These are phyloP conservation scores for Pedicia rivosa DNA, from an alignment of 2,888 invertebrate genomes.

Conservation along the genomic window DNA sequence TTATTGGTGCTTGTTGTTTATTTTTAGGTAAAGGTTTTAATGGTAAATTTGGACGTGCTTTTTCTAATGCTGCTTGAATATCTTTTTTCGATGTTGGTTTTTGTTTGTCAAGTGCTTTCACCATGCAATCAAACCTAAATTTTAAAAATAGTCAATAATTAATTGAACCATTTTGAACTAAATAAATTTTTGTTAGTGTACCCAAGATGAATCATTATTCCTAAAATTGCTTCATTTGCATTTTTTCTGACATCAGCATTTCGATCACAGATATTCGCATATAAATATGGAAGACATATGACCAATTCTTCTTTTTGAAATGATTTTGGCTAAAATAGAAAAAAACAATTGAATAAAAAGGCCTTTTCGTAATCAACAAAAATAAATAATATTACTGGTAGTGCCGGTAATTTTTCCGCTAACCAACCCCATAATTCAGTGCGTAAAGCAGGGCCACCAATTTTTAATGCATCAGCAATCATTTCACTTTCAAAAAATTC, in stretches of 20 bases:
- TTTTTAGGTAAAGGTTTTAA: constrained; percentile 57
- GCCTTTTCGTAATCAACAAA: background rate
- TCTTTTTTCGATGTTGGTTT: constrained; percentile 60
- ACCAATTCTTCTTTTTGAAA: constrained; percentile 69
- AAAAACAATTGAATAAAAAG: background rate
- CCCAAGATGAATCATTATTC: constrained; percentile 85
- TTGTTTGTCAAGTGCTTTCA: constrained; percentile 29
- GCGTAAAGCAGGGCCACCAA: constrained; percentile 68
- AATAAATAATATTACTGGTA: constrained; percentile 27
- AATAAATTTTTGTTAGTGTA: constrained; percentile 27
- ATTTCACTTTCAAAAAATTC: constrained; percentile 81
- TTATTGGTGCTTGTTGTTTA: constrained; percentile 36
- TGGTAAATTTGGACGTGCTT: constrained; percentile 69
- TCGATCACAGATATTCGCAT: constrained; percentile 75
- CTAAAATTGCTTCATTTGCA: constrained; percentile 75
- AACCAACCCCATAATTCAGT: constrained; percentile 77
- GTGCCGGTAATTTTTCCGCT: constrained; percentile 59
- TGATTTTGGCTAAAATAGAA: constrained; percentile 34
- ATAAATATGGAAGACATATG: constrained; percentile 59
- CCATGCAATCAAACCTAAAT: constrained; percentile 20
- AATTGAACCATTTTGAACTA: background rate
- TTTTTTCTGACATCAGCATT: constrained; percentile 83
- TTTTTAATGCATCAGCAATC: constrained; percentile 69
- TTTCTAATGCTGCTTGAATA: constrained; percentile 67
- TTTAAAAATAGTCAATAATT: background rate